phyloP scores from a whole-genome alignment of 1,140 invertebrate species.

The Littorina saxatilis region DNA sequence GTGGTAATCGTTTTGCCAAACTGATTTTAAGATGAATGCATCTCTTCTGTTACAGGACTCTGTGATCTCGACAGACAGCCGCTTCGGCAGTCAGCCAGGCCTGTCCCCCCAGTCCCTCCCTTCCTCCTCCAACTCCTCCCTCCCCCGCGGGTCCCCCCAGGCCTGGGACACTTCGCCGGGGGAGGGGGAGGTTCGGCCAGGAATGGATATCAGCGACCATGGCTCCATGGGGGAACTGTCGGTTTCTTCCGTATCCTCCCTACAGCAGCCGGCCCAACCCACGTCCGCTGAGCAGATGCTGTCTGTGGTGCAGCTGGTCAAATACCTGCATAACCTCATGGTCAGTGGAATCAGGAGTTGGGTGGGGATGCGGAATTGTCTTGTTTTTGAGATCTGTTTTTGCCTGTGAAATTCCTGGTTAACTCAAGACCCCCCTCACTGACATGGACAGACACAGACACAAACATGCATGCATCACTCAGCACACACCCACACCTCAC shows the following conservation, averaged over 20 bases:
- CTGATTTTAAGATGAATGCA: no score
- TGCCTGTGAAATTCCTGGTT: not conserved
- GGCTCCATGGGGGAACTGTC: conserved; percentile 52
- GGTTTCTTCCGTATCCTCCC: conserved; percentile 51
- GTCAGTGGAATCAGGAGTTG: conserved; percentile 42
- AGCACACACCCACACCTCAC: no score
- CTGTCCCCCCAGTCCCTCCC: conserved; percentile 21
- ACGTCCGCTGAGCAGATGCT: conserved; percentile 55
- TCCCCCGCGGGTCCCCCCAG: conserved; percentile 27
- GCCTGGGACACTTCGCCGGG: conserved; percentile 30
- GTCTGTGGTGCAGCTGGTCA: conserved; percentile 58
- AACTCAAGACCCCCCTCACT: no score
- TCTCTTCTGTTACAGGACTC: no score
- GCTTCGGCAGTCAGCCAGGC: conserved; percentile 3
- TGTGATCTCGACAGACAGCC: conserved; percentile 23
- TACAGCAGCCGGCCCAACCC: conserved; percentile 33
- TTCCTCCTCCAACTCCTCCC: conserved; percentile 28
- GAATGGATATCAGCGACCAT: conserved; percentile 42
- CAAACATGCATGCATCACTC: no score
- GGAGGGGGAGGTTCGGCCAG: conserved; percentile 36
- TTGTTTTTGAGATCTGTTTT: not conserved
- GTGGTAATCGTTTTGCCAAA: no score
- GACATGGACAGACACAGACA: no score
- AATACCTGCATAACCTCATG: conserved; percentile 63
- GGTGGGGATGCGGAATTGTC: not conserved